phyloP scores from a whole-genome alignment of 1,140 invertebrate genomes.

The Sarcophaga bullata region DNA sequence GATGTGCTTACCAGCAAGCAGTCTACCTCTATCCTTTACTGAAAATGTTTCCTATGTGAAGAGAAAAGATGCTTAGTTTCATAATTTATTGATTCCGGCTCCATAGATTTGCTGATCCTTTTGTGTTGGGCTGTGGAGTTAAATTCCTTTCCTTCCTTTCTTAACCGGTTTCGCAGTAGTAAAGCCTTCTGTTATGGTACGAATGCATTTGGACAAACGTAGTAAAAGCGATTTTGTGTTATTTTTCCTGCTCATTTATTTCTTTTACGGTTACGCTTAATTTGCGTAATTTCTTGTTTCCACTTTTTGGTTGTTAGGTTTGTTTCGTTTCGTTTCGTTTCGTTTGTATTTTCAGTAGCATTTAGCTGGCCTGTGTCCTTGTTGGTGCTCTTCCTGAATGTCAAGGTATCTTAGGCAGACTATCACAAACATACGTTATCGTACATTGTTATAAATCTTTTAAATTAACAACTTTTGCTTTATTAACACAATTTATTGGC shows the following conservation, averaged over 20 bases:
- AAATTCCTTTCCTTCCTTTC: background rate
- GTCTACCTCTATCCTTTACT: background rate
- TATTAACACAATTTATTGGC: conserved; percentile 65
- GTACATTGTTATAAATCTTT: conserved; percentile 59
- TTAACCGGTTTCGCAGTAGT: background rate
- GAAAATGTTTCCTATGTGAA: background rate
- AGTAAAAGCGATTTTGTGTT: background rate
- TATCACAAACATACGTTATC: conserved; percentile 44
- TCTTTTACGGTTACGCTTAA: conserved; percentile 28
- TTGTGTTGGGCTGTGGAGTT: background rate
- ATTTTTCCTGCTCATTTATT: conserved; percentile 30
- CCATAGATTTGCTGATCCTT: background rate
- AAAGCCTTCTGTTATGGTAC: background rate
- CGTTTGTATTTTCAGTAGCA: background rate
- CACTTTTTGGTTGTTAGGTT: background rate
- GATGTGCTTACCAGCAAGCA: background rate
- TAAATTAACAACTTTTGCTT: conserved; percentile 66
- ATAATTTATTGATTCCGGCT: conserved; percentile 33
- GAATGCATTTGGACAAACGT: background rate
- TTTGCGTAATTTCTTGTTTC: conserved; percentile 23
- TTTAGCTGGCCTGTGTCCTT: conserved; percentile 11
- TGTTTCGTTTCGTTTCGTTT: background rate
- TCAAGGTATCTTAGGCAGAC: background rate
- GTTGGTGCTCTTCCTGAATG: conserved; percentile 6
- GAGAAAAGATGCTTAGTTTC: conserved; percentile 23